These are phyloP conservation scores for Spheniscus humboldti DNA, from an alignment of 2,797 vertebrate genomes.

Conservation along the genomic window DNA sequence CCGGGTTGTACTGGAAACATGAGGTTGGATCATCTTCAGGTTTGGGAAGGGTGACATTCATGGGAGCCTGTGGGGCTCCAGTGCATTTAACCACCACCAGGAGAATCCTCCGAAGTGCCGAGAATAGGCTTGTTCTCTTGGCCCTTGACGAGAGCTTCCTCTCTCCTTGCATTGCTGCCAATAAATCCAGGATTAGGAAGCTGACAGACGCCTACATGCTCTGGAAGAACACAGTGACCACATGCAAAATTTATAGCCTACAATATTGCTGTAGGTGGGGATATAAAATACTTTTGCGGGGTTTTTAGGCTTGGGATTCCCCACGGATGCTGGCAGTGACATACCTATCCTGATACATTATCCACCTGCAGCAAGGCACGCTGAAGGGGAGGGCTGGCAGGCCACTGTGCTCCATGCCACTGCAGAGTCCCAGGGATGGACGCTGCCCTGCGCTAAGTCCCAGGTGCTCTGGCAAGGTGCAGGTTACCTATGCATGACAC, in stretches of 20 bases:
- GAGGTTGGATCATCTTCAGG: background rate
- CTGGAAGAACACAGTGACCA: constrained; percentile 42
- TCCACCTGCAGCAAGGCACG: accelerated
- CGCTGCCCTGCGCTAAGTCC: accelerated
- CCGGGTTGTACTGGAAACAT: background rate
- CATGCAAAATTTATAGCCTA: constrained; percentile 25
- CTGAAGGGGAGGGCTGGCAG: background rate
- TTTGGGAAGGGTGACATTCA: background rate
- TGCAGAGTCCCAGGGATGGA: background rate
- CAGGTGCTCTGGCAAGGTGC: background rate
- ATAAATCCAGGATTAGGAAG: constrained; percentile 33
- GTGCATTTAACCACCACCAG: background rate
- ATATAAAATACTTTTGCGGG: constrained; percentile 7
- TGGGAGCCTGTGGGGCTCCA: background rate
- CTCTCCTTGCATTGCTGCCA: constrained; percentile 12
- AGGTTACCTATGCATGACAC: background rate
- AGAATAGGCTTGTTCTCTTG: background rate
- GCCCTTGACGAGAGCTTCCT: background rate
- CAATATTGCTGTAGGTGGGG: background rate
- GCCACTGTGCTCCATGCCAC: background rate
- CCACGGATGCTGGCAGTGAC: background rate
- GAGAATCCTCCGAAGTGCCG: background rate
- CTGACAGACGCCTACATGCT: constrained; percentile 9
- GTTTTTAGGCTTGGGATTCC: constrained; percentile 44
- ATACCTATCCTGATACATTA: background rate